Evolutionary conservation across 2,797 vertebrate genomes (phyloP), one percentile per base, ranked within the genome.

Genomic region (Graptemys geographica): DNA sequence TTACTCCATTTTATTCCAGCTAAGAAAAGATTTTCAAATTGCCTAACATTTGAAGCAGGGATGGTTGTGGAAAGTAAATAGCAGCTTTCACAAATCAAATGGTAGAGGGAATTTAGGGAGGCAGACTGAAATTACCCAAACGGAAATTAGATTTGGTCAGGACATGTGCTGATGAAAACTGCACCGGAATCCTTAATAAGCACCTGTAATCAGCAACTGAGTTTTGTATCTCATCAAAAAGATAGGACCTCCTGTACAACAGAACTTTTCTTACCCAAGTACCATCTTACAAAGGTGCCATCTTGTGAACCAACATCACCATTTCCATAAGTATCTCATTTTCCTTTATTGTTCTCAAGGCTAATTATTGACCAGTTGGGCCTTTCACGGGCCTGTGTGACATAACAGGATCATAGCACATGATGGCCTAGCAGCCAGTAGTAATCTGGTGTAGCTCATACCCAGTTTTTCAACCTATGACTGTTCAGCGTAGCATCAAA

Each of bases 261-360:
- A 85, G 16, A 93, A 74, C 62, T 84, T 10, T 47, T 81, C 21
- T 65, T 83, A 19, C 21, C 23, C 84, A 47, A n/a, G n/a, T n/a
- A n/a, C n/a, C n/a, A n/a, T n/a, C n/a, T n/a, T 56, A 1, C 2
- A 1, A 65, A 0, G 1, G 23, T 51, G 21, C 11, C 41, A 57
- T 28, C 15, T 57, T 79, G 41, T 28, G 37, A 72, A 72, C 2
- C 1, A 2, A 5, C 12, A 80, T 89, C 13, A 11, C 2, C 8
- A 27, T 37, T 47, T 80, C 55, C 78, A 55, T 19, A 6, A 33
- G 1, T 19, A 78, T 19, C 10, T 33, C 5, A 51, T 23, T 81
- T 74, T 51, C 31, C 28, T 25, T 79, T 79, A 2, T 7, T 87
- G 10, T 19, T 83, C 90, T 51, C 28, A n/a, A 81, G 47, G 56